Evolutionary conservation across 1,140 invertebrate species (phyloP), one percentile per base, ranked within the genome.

Genomic region (Metopolophium dirhodum): DNA sequence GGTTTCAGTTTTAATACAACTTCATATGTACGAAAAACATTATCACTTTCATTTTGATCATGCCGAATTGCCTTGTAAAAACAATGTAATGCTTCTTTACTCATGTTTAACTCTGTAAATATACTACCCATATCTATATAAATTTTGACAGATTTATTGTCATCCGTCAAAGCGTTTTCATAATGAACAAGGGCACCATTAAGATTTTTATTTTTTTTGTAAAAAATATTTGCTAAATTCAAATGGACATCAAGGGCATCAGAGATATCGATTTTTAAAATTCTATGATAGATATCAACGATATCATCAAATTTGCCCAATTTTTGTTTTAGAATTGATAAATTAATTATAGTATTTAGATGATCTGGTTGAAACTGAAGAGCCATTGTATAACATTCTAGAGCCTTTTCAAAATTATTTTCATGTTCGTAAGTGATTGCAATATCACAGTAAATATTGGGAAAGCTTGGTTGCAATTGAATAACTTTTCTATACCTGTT

Each of bases 181-280:
- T 99, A 99, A 95, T 99, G 99, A 96, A 99, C 99, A 94, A 99
- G 99, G 14, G 99, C 99, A 94, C 99, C 96, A 99, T 99, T 99
- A 94, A 99, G 35, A 92, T 85, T 83, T 51, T 35, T 20, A 23
- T 11, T 51, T 54, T 41, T 4, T 2, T 85, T 54, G 26, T 92
- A 85, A 8, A 92, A 82, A 49, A 54, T 20, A 92, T 92, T 54
- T 54, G 30, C 91, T 26, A 92, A 30, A 54, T 92, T 37, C 2
- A 54, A 26, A 54, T 85, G 35, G 41, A 37, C 1, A 18, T 92
- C 61, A 83, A 92, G 86, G 3, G 47, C 11, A 54, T 92, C 35
- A 20, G 47, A 35, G 30, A 54, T 23, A 41, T 49, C 49, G 47
- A 37, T 26, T 37, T 57, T 4, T 35, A 92, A 35, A 35, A 92